phyloP scores from a whole-genome alignment of 2,113 vertebrate genomes.

The Arothron firmamentum region DNA sequence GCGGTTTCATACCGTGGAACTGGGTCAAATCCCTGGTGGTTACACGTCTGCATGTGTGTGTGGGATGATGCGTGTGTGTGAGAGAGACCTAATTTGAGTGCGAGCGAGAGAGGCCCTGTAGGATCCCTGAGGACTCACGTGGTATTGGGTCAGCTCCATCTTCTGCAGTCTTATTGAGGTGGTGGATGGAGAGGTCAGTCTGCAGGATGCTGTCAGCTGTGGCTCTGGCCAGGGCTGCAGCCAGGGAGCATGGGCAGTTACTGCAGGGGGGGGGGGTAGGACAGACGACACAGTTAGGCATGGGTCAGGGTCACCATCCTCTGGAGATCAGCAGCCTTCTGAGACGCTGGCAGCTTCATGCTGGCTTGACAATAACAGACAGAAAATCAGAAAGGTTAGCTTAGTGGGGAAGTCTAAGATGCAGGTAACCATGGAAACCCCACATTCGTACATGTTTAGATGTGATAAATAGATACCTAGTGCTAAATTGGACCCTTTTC shows the following conservation, averaged over 20 bases:
- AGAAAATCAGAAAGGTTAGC: no score
- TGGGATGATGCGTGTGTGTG: slow-evolving; percentile 27
- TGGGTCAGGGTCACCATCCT: slow-evolving; percentile 30
- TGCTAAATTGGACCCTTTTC: no score
- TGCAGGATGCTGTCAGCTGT: slow-evolving; percentile 89
- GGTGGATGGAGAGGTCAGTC: slow-evolving; percentile 86
- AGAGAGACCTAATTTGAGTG: background rate
- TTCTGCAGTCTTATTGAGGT: slow-evolving; percentile 81
- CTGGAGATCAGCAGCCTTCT: background rate
- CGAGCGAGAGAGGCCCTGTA: slow-evolving; percentile 16
- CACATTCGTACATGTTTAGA: no score
- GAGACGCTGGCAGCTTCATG: background rate
- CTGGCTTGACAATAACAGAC: no score
- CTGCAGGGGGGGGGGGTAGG: slow-evolving; percentile 65
- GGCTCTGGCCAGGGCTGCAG: slow-evolving; percentile 89
- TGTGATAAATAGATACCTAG: no score
- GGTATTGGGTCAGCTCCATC: slow-evolving; percentile 85
- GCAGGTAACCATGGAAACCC: slow-evolving; percentile 56
- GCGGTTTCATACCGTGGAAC: slow-evolving; percentile 40
- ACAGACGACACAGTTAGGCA: slow-evolving; percentile 31
- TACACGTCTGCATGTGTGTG: slow-evolving; percentile 38
- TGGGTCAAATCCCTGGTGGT: slow-evolving; percentile 62
- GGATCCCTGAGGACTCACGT: slow-evolving; percentile 76
- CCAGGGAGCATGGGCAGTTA: slow-evolving; percentile 95
- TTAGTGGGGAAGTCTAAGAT: no score